Percentiles rank a stretch among this genome's conserved stretches.
Evolutionary conservation across 1,140 invertebrate genomes (phyloP).

Genomic region (Ceratina calcarata): DNA sequence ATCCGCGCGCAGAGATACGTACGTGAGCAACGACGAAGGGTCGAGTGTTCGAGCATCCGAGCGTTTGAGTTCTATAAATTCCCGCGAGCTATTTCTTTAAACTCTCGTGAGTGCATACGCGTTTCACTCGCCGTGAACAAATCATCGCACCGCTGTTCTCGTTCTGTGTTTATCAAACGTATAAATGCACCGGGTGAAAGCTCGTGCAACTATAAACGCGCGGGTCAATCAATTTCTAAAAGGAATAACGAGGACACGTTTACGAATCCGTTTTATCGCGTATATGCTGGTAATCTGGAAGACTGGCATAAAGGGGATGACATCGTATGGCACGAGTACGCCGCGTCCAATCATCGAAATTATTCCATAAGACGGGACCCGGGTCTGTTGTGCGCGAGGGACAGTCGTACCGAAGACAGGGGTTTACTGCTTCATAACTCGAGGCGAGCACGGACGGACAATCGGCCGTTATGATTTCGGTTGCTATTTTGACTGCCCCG

Average conservation of each 20-base stretch:
- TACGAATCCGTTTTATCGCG: not conserved
- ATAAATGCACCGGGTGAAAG: no score
- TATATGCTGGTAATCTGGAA: not conserved
- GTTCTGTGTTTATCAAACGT: no score
- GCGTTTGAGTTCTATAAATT: no score
- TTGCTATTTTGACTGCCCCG: slow-evolving; percentile 78
- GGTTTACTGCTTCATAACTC: slow-evolving; percentile 80
- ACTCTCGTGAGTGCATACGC: no score
- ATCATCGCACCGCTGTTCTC: no score
- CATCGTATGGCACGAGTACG: slow-evolving; percentile 64
- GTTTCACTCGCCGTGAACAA: no score
- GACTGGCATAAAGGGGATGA: not conserved
- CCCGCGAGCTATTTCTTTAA: no score
- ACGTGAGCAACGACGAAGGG: not conserved
- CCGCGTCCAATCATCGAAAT: slow-evolving; percentile 78
- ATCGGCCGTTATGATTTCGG: slow-evolving; percentile 80
- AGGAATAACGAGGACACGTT: no score
- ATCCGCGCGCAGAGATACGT: not conserved
- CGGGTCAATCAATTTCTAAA: no score
- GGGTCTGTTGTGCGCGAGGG: slow-evolving; percentile 47
- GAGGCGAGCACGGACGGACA: slow-evolving; percentile 76
- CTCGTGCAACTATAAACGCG: no score
- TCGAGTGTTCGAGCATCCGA: not conserved
- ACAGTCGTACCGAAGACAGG: slow-evolving; percentile 48
- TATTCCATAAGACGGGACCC: slow-evolving; percentile 76